A percentile compares a stretch with the other conserved stretches of the same genome.
These are phyloP conservation scores for Pammene aurita DNA, from an alignment of 2,888 invertebrate genomes.

Conservation along the genomic window DNA sequence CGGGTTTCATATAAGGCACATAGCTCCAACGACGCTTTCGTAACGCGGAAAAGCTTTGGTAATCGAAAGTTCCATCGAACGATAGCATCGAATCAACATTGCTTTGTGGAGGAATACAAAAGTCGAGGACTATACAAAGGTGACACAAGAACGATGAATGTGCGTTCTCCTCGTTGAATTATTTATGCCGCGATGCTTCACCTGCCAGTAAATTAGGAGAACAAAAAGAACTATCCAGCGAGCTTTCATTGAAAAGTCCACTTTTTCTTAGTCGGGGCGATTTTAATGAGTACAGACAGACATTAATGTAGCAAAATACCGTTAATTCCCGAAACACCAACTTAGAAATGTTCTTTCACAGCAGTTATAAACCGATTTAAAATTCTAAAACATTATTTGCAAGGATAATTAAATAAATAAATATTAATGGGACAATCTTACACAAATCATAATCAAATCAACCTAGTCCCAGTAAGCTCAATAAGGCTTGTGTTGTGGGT, in stretches of 20 bases:
- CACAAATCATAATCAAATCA: too few relatives aligned
- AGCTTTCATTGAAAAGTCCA: slow-evolving; percentile 61
- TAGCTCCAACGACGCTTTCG: slow-evolving; percentile 11
- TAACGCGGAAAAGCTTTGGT: slow-evolving; percentile 25
- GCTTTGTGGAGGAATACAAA: slow-evolving; percentile 34
- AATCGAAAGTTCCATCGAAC: slow-evolving; percentile 26
- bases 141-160: slow-evolving; percentile 66
- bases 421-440: too few relatives aligned
- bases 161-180: slow-evolving; percentile 70
- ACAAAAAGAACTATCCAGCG: slow-evolving; percentile 63
- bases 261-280: slow-evolving; percentile 61
- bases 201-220: slow-evolving; percentile 71
- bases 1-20: slow-evolving; percentile 31
- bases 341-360: slow-evolving; percentile 41
- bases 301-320: slow-evolving; percentile 54
- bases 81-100: slow-evolving; percentile 35
- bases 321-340: slow-evolving; percentile 54
- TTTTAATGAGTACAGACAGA: slow-evolving; percentile 52
- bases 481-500: too few relatives aligned
- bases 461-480: too few relatives aligned
- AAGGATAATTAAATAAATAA: too few relatives aligned
- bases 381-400: neutral
- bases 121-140: slow-evolving; percentile 58
- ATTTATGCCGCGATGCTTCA: slow-evolving; percentile 74
- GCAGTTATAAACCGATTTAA: neutral